A percentile compares a stretch with the other conserved stretches of the same genome.
Evolutionary conservation across 2,888 invertebrate species (phyloP).

Genomic region (Patella depressa): DNA sequence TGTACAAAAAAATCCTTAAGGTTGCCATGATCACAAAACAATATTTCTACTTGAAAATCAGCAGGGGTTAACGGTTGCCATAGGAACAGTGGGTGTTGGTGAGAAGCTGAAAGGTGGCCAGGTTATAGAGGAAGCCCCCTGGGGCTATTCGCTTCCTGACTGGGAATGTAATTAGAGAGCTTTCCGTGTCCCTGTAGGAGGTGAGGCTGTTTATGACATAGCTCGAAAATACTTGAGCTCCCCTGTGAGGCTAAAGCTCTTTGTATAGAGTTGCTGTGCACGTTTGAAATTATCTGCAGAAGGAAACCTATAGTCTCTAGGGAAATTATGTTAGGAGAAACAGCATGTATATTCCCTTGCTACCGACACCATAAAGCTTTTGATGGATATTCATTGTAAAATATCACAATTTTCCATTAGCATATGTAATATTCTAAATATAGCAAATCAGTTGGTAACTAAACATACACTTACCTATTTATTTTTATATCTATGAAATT

Average conservation of each 20-base stretch:
- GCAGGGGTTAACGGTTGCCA: constrained; percentile 3
- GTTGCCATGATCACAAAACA: constrained; percentile 13
- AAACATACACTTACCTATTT: neutral
- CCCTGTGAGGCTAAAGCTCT: neutral
- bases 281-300: constrained; percentile 7
- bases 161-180: constrained; percentile 21
- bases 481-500: constrained; percentile 1
- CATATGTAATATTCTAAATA: neutral
- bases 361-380: neutral
- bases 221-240: constrained; percentile 1
- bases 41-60: constrained; percentile 12
- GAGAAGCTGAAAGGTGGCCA: constrained; percentile 13
- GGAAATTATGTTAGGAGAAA: constrained; percentile 10
- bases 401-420: neutral
- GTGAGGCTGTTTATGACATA: constrained; percentile 23
- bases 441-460: neutral
- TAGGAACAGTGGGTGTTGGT: constrained; percentile 6
- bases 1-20: constrained; percentile 9
- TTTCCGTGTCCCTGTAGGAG: constrained; percentile 19
- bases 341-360: constrained; percentile 5
- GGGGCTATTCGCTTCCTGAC: constrained; percentile 11
- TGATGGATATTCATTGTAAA: constrained; percentile 2
- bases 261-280: constrained; percentile 2
- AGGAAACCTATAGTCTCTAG: constrained; percentile 1
- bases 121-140: constrained; percentile 11